Evolutionary conservation across 30 jellyfish, hydroid and myxozoan species (phyloP), one percentile per base, ranked within the genome.

Genomic region (Pelagia noctiluca): DNA sequence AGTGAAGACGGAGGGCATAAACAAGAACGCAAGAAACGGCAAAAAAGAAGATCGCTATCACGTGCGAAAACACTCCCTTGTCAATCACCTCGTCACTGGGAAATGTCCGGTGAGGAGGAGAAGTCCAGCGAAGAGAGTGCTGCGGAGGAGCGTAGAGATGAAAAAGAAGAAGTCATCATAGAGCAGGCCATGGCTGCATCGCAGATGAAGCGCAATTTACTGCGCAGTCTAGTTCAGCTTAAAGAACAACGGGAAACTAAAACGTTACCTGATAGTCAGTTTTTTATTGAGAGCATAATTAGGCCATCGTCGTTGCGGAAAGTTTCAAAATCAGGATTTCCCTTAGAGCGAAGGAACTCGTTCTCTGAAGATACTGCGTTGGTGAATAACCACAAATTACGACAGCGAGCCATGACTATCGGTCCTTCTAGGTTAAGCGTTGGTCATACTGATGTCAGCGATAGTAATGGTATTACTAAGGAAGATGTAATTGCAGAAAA

Each of bases 31-130:
- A 23, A 19, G 63, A 74, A 54, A 67, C 1, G 80, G 16, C 26
- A 63, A 23, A 25, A 29, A 23, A 22, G 74, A 57, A 18, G 47
- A 53, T 2, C 24, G 84, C 21, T 48, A 84, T 32, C 25, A 25
- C 88, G 95, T 16, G 89, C 95, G 38, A 84, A 52, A 46, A 84
- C 95, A 4, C 68, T 84, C 30, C 95, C 95, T 12, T 36, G 76
- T 18, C 86, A 60, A 35, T 13, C 61, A 28, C 24, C 76, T 50
- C 42, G n/a, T 32, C 94, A 73, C 16, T 62, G 94, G 87, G 87
- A 82, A 62, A 63, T 19, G 30, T 4, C 49, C 24, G 62, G 48
- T 8, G 71, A 63, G 31, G 46, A 46, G 1, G 90, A 79, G 52
- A 21, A 22, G 52, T 7, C 25, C 61, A 34, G 32, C 78, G 52